phyloP scores from a whole-genome alignment of 2,797 vertebrate species.

The Gambelia wislizenii region DNA sequence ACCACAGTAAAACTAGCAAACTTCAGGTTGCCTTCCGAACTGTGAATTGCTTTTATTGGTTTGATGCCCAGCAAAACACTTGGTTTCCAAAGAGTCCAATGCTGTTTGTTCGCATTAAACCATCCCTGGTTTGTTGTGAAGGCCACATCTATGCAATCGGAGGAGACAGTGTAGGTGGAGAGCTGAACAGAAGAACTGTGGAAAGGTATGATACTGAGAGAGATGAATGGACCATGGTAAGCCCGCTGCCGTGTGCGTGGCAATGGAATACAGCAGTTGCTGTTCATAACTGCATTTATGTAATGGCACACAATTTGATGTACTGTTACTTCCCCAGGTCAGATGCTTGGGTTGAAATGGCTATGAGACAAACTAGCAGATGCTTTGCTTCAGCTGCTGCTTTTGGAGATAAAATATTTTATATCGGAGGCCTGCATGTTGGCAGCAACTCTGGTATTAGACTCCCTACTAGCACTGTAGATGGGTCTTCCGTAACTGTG shows the following conservation, averaged over 20 bases:
- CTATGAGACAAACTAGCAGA: conserved; percentile 92
- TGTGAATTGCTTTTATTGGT: conserved; percentile 98
- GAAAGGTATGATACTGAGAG: conserved; percentile 95
- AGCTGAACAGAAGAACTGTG: conserved; percentile 94
- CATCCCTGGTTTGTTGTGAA: conserved; percentile 93
- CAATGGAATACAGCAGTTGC: conserved; percentile 94
- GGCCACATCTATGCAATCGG: conserved; percentile 97
- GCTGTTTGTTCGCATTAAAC: conserved; percentile 92
- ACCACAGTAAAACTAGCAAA: conserved; percentile 91
- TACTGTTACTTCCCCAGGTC: conserved; percentile 96
- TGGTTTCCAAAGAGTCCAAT: conserved; percentile 97
- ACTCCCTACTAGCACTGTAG: conserved; percentile 89
- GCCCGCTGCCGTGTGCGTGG: conserved; percentile 94
- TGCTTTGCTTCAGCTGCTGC: conserved; percentile 95
- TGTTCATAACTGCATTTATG: conserved; percentile 94
- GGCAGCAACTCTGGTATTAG: conserved; percentile 92
- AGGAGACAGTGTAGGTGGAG: conserved; percentile 91
- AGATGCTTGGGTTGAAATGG: conserved; percentile 97
- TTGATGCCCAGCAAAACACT: conserved; percentile 96
- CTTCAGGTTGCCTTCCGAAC: conserved; percentile 91
- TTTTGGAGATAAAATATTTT: conserved; percentile 95
- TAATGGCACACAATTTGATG: conserved; percentile 95
- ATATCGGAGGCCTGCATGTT: conserved; percentile 94
- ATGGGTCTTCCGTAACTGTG: conserved; percentile 92
- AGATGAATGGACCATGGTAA: conserved; percentile 96